Evolutionary conservation across 1,140 invertebrate genomes (phyloP).

Genomic region (Heliconius eleuchia): DNA sequence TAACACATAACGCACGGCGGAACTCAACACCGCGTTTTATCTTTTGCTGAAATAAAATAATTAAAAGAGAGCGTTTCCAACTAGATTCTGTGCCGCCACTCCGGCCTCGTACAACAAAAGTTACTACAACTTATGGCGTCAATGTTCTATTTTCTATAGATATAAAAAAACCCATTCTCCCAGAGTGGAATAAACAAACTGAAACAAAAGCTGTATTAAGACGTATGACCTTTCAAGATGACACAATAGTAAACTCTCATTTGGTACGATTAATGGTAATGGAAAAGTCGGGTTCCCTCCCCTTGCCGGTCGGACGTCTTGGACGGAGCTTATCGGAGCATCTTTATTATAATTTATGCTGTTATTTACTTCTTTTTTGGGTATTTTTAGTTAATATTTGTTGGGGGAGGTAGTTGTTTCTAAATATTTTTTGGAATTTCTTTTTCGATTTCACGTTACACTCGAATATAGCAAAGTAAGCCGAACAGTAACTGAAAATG

Average conservation of each 20-base stretch:
- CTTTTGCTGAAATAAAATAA: too few relatives aligned
- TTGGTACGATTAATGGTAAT: slow-evolving; percentile 72
- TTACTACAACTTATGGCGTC: background rate
- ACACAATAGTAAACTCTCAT: slow-evolving; percentile 71
- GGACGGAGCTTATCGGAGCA: slow-evolving; percentile 45
- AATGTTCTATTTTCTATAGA: slow-evolving; percentile 1
- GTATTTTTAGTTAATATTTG: background rate
- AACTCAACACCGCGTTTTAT: too few relatives aligned
- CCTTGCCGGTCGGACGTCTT: slow-evolving; percentile 39
- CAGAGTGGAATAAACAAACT: slow-evolving; percentile 42
- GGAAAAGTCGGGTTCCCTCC: slow-evolving; percentile 64
- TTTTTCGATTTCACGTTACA: too few relatives aligned
- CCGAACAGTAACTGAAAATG: too few relatives aligned
- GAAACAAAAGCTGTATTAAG: slow-evolving; percentile 68
- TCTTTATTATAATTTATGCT: slow-evolving; percentile 42
- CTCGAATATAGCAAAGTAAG: too few relatives aligned
- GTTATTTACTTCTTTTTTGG: background rate
- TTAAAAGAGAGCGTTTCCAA: too few relatives aligned
- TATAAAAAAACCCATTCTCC: slow-evolving; percentile 24
- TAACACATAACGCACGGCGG: too few relatives aligned
- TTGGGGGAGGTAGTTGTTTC: too few relatives aligned
- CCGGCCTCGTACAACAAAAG: background rate
- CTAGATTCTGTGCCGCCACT: too few relatives aligned
- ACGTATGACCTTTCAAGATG: slow-evolving; percentile 65
- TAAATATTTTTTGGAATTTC: background rate